Percentiles rank a stretch among this genome's conserved stretches.
These are phyloP conservation scores for Todiramphus saurophagus DNA, from an alignment of 2,113 vertebrate species.

Conservation along the genomic window DNA sequence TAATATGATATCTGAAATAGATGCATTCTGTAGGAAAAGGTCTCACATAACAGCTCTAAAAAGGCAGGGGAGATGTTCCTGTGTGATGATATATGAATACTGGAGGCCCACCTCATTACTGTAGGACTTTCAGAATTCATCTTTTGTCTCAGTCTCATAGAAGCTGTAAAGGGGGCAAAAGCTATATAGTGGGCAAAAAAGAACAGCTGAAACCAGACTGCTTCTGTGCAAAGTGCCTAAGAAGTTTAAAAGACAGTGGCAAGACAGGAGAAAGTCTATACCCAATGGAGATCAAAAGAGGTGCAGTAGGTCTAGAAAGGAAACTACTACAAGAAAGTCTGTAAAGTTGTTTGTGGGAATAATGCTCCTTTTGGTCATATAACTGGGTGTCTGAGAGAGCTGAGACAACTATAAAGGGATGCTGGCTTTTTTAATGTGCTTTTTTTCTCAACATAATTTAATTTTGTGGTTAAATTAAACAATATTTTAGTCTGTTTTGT, in stretches of 20 bases:
- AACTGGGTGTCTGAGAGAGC: conserved; percentile 11
- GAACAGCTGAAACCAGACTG: background rate
- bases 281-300: conserved; percentile 35
- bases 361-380: background rate
- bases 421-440: background rate
- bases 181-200: background rate
- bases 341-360: conserved; percentile 26
- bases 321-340: background rate
- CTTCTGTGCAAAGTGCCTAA: background rate
- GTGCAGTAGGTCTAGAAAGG: background rate
- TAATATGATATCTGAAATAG: background rate
- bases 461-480: conserved; percentile 24
- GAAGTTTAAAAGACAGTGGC: background rate
- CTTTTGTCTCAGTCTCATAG: background rate
- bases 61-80: background rate
- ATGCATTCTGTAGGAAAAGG: background rate
- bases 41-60: background rate
- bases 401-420: background rate
- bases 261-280: background rate
- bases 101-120: background rate
- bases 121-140: background rate
- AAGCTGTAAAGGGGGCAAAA: background rate
- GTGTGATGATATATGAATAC: background rate
- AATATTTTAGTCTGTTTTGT: background rate
- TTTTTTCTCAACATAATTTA: background rate